Percentiles rank a stretch among this genome's conserved stretches.
phyloP scores from a whole-genome alignment of 2,888 invertebrate genomes.

The Pristionchus fissidentatus region DNA sequence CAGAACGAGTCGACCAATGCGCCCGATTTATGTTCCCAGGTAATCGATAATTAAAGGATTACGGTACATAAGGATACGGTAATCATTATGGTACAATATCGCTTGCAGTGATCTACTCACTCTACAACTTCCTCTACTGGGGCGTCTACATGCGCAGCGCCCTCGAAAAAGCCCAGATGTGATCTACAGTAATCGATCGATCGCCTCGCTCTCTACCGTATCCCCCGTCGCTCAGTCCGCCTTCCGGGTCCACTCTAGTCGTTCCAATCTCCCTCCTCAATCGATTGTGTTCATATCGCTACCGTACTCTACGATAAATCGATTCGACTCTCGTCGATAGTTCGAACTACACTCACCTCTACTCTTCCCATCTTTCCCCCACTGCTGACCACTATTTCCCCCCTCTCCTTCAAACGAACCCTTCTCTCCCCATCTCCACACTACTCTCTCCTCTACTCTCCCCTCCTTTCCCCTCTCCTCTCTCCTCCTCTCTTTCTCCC shows the following conservation, averaged over 20 bases:
- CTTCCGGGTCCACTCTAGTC: background rate
- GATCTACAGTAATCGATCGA: conserved; percentile 32
- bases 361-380: background rate
- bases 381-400: background rate
- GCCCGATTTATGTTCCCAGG: conserved; percentile 71
- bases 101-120: conserved; percentile 65
- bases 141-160: conserved; percentile 69
- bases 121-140: conserved; percentile 72
- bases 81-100: background rate
- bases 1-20: conserved; percentile 66
- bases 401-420: background rate
- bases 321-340: conserved; percentile 4
- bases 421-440: too few species aligned
- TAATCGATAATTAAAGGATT: conserved; percentile 47
- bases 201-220: conserved; percentile 12
- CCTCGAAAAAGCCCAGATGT: conserved; percentile 58
- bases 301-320: conserved; percentile 25
- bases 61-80: too few species aligned
- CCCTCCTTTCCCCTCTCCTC: too few species aligned
- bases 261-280: background rate
- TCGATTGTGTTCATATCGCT: conserved; percentile 19
- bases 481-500: conserved; percentile 16
- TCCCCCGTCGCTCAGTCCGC: background rate
- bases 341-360: background rate
- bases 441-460: background rate